These are phyloP conservation scores for Oreochromis grahami DNA, from an alignment of 2,797 vertebrate genomes.

Conservation along the genomic window DNA sequence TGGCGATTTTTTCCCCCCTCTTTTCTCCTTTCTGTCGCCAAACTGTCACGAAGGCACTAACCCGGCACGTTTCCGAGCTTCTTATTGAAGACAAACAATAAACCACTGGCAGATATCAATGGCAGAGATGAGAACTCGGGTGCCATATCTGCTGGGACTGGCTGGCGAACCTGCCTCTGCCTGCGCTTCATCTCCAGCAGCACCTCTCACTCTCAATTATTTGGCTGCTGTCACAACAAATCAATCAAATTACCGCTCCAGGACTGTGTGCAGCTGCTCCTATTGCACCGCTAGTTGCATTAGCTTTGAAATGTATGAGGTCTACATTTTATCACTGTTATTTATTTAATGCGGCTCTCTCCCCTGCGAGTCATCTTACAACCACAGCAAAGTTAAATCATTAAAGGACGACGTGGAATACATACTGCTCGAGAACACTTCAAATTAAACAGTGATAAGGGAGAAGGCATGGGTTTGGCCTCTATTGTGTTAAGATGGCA, in stretches of 20 bases:
- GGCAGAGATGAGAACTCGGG: slow-evolving; percentile 83
- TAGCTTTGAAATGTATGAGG: slow-evolving; percentile 94
- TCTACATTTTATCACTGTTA: slow-evolving; percentile 94
- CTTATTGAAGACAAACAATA: slow-evolving; percentile 86
- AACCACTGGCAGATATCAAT: slow-evolving; percentile 78
- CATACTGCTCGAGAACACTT: slow-evolving; percentile 74
- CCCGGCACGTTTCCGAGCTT: slow-evolving; percentile 72
- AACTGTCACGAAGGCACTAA: slow-evolving; percentile 77
- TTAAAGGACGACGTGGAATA: slow-evolving; percentile 79
- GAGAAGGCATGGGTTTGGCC: slow-evolving; percentile 37
- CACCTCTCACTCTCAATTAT: slow-evolving; percentile 99
- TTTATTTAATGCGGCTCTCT: slow-evolving; percentile 90
- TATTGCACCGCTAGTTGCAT: slow-evolving; percentile 86
- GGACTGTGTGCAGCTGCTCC: slow-evolving; percentile 91
- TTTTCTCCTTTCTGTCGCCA: slow-evolving; percentile 16
- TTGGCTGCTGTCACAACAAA: slow-evolving; percentile 99
- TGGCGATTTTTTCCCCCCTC: slow-evolving; percentile 41
- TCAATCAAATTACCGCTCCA: slow-evolving; percentile 98
- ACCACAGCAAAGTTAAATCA: slow-evolving; percentile 87
- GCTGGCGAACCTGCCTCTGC: slow-evolving; percentile 83
- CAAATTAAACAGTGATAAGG: slow-evolving; percentile 74
- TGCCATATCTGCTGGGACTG: slow-evolving; percentile 87
- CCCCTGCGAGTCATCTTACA: slow-evolving; percentile 83
- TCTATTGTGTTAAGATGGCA: slow-evolving; percentile 46
- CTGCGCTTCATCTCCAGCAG: slow-evolving; percentile 88